Evolutionary conservation across 2,888 invertebrate genomes (phyloP).

Genomic region (Tetragnatha montana): DNA sequence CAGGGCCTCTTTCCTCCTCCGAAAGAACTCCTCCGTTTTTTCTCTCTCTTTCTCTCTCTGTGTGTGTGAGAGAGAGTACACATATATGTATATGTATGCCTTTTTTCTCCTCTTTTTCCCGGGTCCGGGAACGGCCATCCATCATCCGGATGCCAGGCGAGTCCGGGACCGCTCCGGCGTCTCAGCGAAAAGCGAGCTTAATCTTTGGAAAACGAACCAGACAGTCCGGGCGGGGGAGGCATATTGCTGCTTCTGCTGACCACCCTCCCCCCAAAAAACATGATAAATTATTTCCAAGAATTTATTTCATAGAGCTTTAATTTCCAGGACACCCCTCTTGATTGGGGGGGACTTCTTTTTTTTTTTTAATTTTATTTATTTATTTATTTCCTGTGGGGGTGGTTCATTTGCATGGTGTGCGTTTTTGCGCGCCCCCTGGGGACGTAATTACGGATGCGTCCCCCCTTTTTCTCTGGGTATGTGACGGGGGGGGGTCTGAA

Average conservation of each 20-base stretch:
- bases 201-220: constrained; percentile 71
- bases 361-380: neutral
- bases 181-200: constrained; percentile 45
- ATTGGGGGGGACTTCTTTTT: constrained; percentile 22
- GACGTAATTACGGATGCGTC: constrained; percentile 59
- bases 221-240: constrained; percentile 62
- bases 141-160: constrained; percentile 71
- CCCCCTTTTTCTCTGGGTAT: constrained; percentile 13
- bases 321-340: constrained; percentile 63
- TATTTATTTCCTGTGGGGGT: neutral
- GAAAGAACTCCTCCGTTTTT: constrained; percentile 50
- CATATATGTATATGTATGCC: constrained; percentile 61
- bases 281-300: constrained; percentile 72
- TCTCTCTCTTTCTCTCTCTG: constrained; percentile 27
- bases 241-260: constrained; percentile 69
- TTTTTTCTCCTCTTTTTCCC: constrained; percentile 51
- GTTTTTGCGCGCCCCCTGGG: constrained; percentile 8
- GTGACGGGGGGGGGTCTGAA: constrained; percentile 14
- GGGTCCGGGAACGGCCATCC: constrained; percentile 66
- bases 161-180: constrained; percentile 45
- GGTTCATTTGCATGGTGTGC: constrained; percentile 63
- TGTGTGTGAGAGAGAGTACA: constrained; percentile 46
- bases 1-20: neutral
- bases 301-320: constrained; percentile 72
- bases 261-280: constrained; percentile 64